Evolutionary conservation across 2,113 vertebrate genomes (phyloP), one percentile per base, ranked within the genome.

Genomic region (Notechis scutatus): DNA sequence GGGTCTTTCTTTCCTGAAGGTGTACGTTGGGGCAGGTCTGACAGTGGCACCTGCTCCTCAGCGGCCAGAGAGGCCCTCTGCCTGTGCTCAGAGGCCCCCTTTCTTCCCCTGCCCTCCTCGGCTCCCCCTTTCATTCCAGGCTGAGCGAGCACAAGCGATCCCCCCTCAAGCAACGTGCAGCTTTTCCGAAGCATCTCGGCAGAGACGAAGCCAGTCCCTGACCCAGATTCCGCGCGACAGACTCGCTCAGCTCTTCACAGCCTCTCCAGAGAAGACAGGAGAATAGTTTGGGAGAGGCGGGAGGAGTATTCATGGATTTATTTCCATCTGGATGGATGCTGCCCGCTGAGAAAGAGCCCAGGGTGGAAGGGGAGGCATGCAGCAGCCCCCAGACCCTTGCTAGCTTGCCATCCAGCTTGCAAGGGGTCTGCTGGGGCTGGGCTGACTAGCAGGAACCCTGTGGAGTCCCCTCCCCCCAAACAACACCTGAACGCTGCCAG

Each of bases 181-280:
- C 74, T 86, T 86, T 55, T 47, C 92, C 47, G 42, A 61, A 55
- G 50, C 59, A 59, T 86, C 26, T 81, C 90, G 54, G 54, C 88
- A 87, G 47, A 34, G 29, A 50, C 4, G 29, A 50, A 20, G 69
- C 91, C 59, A 23, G 9, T 12, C 29, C 45, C 92, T 90, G 92
- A 93, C 92, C 92, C 86, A 93, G 74, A 93, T 93, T 93, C 74
- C 1, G 55, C 1, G 55, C 55, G 12, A 64, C 42, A 64, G 57
- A 47, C 74, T 86, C 39, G 88, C 50, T 90, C 54, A 2, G 69
- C 69, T 90, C 56, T 54, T 52, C 50, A 59, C 74, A 90, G 45
- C 69, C 88, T 85, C 88, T 90, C 69, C 55, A 4, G 88, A 93
- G 92, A 57, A 93, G 92, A 56, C 29, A 9, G 92, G 39, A 90